phyloP scores from a whole-genome alignment of 64 coral and sea anemone genomes.

The Porites lutea region DNA sequence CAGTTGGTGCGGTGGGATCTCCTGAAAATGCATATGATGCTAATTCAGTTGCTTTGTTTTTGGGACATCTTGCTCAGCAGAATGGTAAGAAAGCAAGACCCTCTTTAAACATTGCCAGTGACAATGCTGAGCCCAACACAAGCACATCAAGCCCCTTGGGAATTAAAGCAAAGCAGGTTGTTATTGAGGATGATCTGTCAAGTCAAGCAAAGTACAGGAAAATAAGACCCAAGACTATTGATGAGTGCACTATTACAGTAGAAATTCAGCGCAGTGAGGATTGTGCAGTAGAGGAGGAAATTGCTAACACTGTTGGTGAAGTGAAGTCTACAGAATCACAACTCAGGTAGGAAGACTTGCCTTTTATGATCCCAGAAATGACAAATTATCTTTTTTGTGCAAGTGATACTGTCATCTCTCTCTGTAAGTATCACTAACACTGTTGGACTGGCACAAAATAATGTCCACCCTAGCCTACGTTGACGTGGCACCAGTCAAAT shows the following conservation, averaged over 20 bases:
- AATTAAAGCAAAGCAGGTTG: constrained; percentile 3
- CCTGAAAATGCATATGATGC: constrained; percentile 86
- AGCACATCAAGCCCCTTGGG: neutral
- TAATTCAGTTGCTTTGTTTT: constrained; percentile 90
- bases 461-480: too few species aligned
- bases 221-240: constrained; percentile 75
- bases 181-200: constrained; percentile 33
- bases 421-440: too few species aligned
- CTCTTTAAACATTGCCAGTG: neutral
- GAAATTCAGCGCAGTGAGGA: constrained; percentile 15
- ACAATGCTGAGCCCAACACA: neutral
- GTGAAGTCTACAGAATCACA: constrained; percentile 17
- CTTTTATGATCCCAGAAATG: neutral
- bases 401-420: neutral
- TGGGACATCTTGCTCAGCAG: constrained; percentile 89
- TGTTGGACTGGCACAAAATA: neutral
- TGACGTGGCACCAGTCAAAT: too few species aligned
- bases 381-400: neutral
- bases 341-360: neutral
- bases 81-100: constrained; percentile 77
- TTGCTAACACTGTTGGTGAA: constrained; percentile 6
- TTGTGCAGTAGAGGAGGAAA: constrained; percentile 34
- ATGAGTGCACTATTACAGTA: constrained; percentile 3
- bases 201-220: constrained; percentile 76
- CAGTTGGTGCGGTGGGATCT: neutral